Base-by-base conservation (phyloP, 2,797 vertebrate species). In the Philypnodon macrostomus region DNA sequence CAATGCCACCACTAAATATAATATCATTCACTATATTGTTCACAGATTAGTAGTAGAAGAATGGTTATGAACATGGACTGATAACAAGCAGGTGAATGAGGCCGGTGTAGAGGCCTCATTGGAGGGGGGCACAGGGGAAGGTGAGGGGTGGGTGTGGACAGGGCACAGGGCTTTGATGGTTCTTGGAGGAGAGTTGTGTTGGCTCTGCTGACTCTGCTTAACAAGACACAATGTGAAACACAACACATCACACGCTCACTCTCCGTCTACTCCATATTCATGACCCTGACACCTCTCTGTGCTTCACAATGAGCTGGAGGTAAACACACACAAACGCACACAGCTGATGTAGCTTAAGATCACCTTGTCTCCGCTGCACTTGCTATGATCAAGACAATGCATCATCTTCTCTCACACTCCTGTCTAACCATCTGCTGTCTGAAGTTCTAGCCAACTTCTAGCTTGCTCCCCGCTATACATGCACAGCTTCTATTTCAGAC, bases 141-240 rank as follows among this genome's bases (percentile, higher is more conserved):
- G n/a, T n/a, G n/a, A n/a, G n/a, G n/a, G n/a, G n/a, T n/a, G n/a
- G n/a, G n/a, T n/a, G n/a, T n/a, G n/a, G n/a, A n/a, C n/a, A n/a
- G n/a, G n/a, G n/a, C n/a, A n/a, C n/a, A n/a, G n/a, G n/a, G n/a
- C n/a, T n/a, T n/a, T n/a, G 69, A 75, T 63, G 73, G 80, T 83
- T 80, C 84, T 84, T 84, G 81, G 79, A 80, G 77, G 61, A 81
- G 77, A 81, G 73, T 71, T 68, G 63, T n/a, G 61, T 73, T 66
- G 76, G 74, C 76, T 80, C 69, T 81, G 84, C 85, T 85, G 85
- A 86, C 78, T 73, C 42, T 2, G 68, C 84, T 80, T 86, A 85
- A 86, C 81, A 72, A 84, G 81, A 69, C 63, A 71, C 66, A 83
- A 86, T 81, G 81, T 69, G 70, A 73, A 80, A 80, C 80, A 79